A percentile compares a stretch with the other conserved stretches of the same genome.
These are phyloP conservation scores for Cosmopolites sordidus DNA, from an alignment of 2,888 invertebrate species.

Conservation along the genomic window DNA sequence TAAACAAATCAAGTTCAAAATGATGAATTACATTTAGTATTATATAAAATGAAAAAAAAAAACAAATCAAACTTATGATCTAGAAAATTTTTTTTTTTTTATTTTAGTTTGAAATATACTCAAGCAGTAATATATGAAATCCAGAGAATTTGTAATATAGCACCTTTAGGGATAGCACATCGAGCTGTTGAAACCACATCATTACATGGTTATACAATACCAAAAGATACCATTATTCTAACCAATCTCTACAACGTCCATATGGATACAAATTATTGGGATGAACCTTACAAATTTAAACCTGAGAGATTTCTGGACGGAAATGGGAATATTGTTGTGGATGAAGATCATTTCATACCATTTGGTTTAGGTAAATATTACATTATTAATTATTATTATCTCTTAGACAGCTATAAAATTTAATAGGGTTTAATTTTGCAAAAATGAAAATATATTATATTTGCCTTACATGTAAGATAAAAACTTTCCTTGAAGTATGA, in stretches of 20 bases:
- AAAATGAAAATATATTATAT: too few species aligned
- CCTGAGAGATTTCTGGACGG: conserved; percentile 62
- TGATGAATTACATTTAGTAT: too few species aligned
- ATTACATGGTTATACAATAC: conserved; percentile 50
- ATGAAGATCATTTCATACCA: conserved; percentile 56
- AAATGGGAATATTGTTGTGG: conserved; percentile 49
- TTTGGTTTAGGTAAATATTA: conserved; percentile 66
- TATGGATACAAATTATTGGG: conserved; percentile 57
- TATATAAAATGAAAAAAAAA: too few species aligned
- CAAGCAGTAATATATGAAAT: conserved; percentile 52
- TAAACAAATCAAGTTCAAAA: too few species aligned
- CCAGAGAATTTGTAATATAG: conserved; percentile 51
- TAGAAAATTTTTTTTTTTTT: conserved; percentile 6
- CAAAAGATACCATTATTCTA: conserved; percentile 55
- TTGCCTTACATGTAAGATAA: too few species aligned
- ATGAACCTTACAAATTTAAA: conserved; percentile 56
- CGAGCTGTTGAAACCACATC: conserved; percentile 46
- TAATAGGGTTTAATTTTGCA: too few species aligned
- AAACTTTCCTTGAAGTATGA: too few species aligned
- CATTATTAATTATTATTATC: too few species aligned
- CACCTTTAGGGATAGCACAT: conserved; percentile 56
- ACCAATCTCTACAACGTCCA: conserved; percentile 60
- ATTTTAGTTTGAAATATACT: conserved; percentile 45
- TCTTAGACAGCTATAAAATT: too few species aligned
- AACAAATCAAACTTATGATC: not conserved